Base-by-base conservation (phyloP, 2,888 invertebrate genomes). In the Cantharis nigra region DNA sequence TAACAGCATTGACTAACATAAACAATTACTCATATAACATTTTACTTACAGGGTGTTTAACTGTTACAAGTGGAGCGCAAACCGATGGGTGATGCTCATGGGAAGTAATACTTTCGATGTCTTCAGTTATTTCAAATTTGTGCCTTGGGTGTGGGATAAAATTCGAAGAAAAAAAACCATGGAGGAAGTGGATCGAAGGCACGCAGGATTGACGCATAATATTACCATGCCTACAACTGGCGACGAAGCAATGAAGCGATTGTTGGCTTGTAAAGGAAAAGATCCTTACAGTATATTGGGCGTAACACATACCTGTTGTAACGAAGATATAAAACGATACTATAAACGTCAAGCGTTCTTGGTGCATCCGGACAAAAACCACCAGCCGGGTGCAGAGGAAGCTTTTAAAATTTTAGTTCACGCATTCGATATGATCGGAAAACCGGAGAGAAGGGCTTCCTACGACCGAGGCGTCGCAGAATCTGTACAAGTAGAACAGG, bases 301-400 rank as follows among this genome's bases (percentile, higher is more conserved):
- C 49, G 95, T 98, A 3, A 94, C 95, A 70, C 93, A 94, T 70
- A 94, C 95, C 78, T 97, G 97, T 87, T 93, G 95, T 13, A 98
- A 98, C 86, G 97, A 98, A 82, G 97, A 98, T 85, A 97, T 98
- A 84, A 96, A 97, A 86, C 94, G 96, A 84, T 97, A 98, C 90
- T 98, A 98, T 89, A 95, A 97, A 85, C 92, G 95, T 83, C 97
- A 98, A 88, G 98, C 97, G 9, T 95, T 98, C 84, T 91, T 98
- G 63, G 98, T 98, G 62, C 98, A 98, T 90, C 98, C 98, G 0
- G 98, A 98, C 87, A 98, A 98, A 90, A 98, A 98, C 88, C 95
- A 95, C 85, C 96, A 97, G 87, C 96, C 97, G 4, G 98, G 98
- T 30, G 97, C 98, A 0, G 98, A 98, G 86, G 98, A 98, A 89